Base-by-base conservation (phyloP, 2,797 vertebrate species). In the Alauda arvensis region DNA sequence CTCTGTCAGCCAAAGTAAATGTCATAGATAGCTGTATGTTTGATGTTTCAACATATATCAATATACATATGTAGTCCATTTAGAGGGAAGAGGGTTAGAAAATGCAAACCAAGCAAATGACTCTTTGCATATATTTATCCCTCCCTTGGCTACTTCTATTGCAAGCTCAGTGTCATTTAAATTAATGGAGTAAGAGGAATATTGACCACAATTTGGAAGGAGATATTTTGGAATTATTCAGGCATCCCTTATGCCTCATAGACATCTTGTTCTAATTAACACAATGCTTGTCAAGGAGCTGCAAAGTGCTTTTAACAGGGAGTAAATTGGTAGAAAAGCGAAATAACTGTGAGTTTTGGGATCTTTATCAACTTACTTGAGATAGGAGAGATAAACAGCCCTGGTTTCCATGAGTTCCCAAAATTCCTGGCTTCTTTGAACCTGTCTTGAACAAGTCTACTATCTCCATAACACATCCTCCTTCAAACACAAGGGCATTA, bases 111-210 rank as follows among this genome's bases (percentile, higher is more conserved):
- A 65, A 75, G 43, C 4, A 43, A 90, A 56, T 5, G 0, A 55
- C 65, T 83, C 15, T 71, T 57, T 71, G 33, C 21, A 13, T 59
- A 34, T 4, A 3, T 85, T 65, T 59, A 55, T 80, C 25, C 2
- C 6, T 68, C 8, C 12, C 31, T 71, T 18, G 0, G 2, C 70
- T 77, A 11, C 13, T 12, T n/a, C 20, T 65, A 0, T 34, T 8
- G 1, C 52, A 34, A 40, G 34, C 65, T 51, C 43, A 42, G 8
- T 3, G 8, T 45, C 13, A 34, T 61, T 83, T 70, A 52, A 83
- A 53, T 52, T 18, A 59, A 17, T 48, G 56, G 37, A 89, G 14
- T 43, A 59, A 28, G 23, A 83, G 28, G 31, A 62, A 66, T 62
- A 42, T 33, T 67, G 39, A 57, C 55, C 14, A 26, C 0, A 3